A percentile compares a stretch with the other conserved stretches of the same genome.
Evolutionary conservation across 2,888 invertebrate species (phyloP).

Genomic region (Dysmachus trigonus): DNA sequence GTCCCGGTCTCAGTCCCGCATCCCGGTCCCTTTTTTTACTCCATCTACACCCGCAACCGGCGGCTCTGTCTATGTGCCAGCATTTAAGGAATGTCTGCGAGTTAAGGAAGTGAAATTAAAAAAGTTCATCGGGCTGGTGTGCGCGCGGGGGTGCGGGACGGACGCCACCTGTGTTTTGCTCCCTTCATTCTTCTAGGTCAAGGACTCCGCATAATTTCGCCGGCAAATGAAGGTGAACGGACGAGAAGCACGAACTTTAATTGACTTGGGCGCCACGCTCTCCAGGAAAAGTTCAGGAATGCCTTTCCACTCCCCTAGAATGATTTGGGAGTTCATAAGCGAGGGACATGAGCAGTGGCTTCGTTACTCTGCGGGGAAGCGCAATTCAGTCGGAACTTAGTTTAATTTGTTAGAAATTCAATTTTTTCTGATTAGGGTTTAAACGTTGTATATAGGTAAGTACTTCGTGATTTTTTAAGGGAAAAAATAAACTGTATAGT

Average conservation of each 20-base stretch:
- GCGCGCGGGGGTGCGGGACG: not conserved
- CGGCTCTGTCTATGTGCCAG: slow-evolving; percentile 16
- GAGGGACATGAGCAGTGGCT: not conserved
- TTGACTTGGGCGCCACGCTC: not conserved
- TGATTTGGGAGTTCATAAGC: not conserved
- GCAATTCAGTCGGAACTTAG: not conserved
- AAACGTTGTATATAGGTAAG: not conserved
- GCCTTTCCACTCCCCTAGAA: not conserved
- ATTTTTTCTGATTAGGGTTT: not conserved
- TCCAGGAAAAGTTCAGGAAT: not conserved
- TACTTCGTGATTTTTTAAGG: no score
- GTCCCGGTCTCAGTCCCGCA: not conserved
- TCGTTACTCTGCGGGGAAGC: not conserved
- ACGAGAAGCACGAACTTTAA: slow-evolving; percentile 16
- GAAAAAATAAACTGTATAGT: no score
- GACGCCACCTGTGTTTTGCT: slow-evolving; percentile 36
- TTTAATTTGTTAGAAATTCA: not conserved
- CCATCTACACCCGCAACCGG: not conserved
- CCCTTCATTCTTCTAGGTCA: slow-evolving; percentile 40
- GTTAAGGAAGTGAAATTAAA: slow-evolving; percentile 44
- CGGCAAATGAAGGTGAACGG: slow-evolving; percentile 24
- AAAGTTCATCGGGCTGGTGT: slow-evolving; percentile 27
- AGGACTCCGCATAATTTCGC: slow-evolving; percentile 38
- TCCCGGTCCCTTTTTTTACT: not conserved
- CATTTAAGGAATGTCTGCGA: slow-evolving; percentile 44